Percentiles rank a stretch among this genome's conserved stretches.
Conservation (phyloP, 2,797 vertebrate genomes). For the Acanthurus lineatus region DNA sequence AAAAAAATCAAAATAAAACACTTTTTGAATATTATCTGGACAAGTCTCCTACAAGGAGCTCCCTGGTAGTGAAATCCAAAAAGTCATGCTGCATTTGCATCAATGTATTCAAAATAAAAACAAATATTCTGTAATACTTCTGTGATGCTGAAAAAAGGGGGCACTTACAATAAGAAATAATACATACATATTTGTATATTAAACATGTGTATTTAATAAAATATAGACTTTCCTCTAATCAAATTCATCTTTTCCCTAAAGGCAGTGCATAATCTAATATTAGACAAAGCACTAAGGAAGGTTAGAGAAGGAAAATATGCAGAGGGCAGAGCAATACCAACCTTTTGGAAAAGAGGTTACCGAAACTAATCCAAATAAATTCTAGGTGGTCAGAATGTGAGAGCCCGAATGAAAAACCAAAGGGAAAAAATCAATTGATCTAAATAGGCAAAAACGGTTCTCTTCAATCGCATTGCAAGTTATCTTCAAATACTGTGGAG, state of each 20-base stretch:
- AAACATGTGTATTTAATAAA: neutral
- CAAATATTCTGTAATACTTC: neutral
- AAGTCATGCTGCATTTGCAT: constrained; percentile 39
- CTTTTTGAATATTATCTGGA: neutral
- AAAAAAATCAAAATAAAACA: constrained; percentile 1
- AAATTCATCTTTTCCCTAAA: constrained; percentile 51
- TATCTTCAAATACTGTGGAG: constrained; percentile 79
- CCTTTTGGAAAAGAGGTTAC: constrained; percentile 99
- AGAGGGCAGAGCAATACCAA: constrained; percentile 99
- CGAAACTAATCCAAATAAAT: constrained; percentile 98
- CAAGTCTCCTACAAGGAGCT: constrained; percentile 10
- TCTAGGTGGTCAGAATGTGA: constrained; percentile 94
- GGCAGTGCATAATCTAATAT: constrained; percentile 77
- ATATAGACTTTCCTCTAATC: constrained; percentile 23
- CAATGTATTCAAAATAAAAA: constrained; percentile 14
- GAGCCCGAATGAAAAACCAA: constrained; percentile 90
- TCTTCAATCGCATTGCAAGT: constrained; percentile 71
- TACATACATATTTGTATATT: constrained; percentile 1
- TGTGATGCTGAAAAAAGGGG: constrained; percentile 1
- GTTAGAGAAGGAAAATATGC: constrained; percentile 92
- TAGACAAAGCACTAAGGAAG: constrained; percentile 88
- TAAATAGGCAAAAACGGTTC: constrained; percentile 73
- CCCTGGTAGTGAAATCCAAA: constrained; percentile 13
- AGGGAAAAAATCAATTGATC: constrained; percentile 73
- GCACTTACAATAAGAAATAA: constrained; percentile 18